Evolutionary conservation across 2,797 vertebrate genomes (phyloP).

Genomic region (Apogon hyalosoma): DNA sequence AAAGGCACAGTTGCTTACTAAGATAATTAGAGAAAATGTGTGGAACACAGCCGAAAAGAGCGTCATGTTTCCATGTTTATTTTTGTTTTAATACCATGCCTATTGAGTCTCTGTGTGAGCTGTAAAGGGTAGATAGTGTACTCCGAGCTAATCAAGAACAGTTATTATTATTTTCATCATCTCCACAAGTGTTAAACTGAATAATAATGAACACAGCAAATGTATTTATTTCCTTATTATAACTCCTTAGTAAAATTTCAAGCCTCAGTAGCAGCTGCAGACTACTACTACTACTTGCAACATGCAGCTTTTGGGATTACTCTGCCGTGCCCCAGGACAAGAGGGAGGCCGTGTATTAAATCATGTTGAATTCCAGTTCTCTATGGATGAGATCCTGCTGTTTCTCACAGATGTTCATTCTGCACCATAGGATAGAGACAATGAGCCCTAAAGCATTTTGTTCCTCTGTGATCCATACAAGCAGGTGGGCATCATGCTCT

Average conservation of each 20-base stretch:
- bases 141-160: conserved; percentile 13
- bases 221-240: conserved; percentile 14
- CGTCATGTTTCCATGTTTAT: neutral
- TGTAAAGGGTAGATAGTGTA: neutral
- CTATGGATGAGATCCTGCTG: conserved; percentile 28
- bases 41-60: conserved; percentile 4
- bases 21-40: neutral
- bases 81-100: conserved; percentile 10
- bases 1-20: conserved; percentile 7
- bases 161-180: conserved; percentile 19
- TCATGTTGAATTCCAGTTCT: conserved; percentile 40
- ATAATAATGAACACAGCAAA: conserved; percentile 11
- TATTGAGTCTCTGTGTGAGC: conserved; percentile 12
- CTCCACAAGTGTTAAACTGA: neutral
- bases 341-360: conserved; percentile 37
- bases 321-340: conserved; percentile 30
- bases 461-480: conserved; percentile 15
- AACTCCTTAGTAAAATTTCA: conserved; percentile 1
- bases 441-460: conserved; percentile 21
- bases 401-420: conserved; percentile 49
- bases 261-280: conserved; percentile 12
- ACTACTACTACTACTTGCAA: no score
- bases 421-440: conserved; percentile 18
- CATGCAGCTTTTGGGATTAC: conserved; percentile 36
- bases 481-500: conserved; percentile 5